These are phyloP conservation scores for western clawed frog (Xenopus tropicalis) DNA, from an alignment of 2,113 vertebrate genomes.

Conservation along the genomic window UCB_Xtro_10.0 CM004445.2:26297501-26298000, in stretches of 20 bases:
- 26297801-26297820: constrained; percentile 90
- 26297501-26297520: too few species aligned
- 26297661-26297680: constrained; percentile 66
- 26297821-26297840: constrained; percentile 99
- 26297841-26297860: constrained; percentile 98
- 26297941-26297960: constrained; percentile 98
- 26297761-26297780: constrained; percentile 78
- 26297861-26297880: constrained; percentile 97
- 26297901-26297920: constrained; percentile 99
- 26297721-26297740: constrained; percentile 83
- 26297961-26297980: constrained; percentile 99
- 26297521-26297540: too few species aligned
- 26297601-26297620: constrained; percentile 94
- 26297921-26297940: constrained; percentile 99
- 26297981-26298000: constrained; percentile 96
- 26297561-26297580: too few species aligned
- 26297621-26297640: constrained; percentile 78
- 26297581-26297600: constrained; percentile 94
- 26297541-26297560: too few species aligned
- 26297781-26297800: constrained; percentile 96
- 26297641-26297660: constrained; percentile 59
- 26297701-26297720: constrained; percentile 67
- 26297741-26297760: constrained; percentile 92
- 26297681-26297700: constrained; percentile 63
- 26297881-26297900: constrained; percentile 99